Base-by-base conservation (phyloP, 2,888 invertebrate species). In the Malacosoma neustria region DNA sequence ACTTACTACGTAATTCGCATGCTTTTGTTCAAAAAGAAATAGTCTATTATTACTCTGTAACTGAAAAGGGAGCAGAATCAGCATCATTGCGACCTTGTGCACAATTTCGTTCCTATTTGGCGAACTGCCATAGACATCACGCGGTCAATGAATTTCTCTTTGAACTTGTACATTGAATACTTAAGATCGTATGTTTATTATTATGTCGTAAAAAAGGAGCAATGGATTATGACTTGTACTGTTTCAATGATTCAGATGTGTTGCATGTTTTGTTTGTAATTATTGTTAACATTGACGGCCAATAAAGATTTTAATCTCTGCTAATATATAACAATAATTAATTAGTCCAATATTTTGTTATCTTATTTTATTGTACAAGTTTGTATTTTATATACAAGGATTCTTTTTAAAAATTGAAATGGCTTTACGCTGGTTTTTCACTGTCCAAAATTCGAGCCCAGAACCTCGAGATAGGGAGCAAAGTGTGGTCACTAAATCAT, bases 101-200 rank as follows among this genome's bases (percentile, higher is more conserved):
- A 46, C 43, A 48, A 62, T 67, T 63, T 69, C 54, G 60, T 71
- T 73, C 71, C 67, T 70, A 64, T 68, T 72, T 76, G 76, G 75
- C 72, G 54, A 41, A 33, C 30, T 55, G 76, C 76, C 76, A 75
- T 48, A 30, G 37, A 33, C 32, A 29, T 33, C 36, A 38, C 39
- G 39, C 34, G 34, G 34, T 42, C 41, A 37, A 11, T 6, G 11
- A 33, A 37, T 41, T 39, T 36, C 42, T 35, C 32, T 13, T 30
- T 12, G n/a, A 4, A 2, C 3, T 0, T 1, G 37, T 42, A 41
- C 48, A 61, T 48, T 46, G 42, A 46, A 33, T 33, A 11, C 34
- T 46, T 15, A 4, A 3, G 37, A 22, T 5, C 2, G 9, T 13
- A 3, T 0, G 1, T 12, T 9, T 5, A 22, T 22, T 5, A 5